Conservation (phyloP, 2,797 vertebrate species). For the Alcedo atthis region DNA sequence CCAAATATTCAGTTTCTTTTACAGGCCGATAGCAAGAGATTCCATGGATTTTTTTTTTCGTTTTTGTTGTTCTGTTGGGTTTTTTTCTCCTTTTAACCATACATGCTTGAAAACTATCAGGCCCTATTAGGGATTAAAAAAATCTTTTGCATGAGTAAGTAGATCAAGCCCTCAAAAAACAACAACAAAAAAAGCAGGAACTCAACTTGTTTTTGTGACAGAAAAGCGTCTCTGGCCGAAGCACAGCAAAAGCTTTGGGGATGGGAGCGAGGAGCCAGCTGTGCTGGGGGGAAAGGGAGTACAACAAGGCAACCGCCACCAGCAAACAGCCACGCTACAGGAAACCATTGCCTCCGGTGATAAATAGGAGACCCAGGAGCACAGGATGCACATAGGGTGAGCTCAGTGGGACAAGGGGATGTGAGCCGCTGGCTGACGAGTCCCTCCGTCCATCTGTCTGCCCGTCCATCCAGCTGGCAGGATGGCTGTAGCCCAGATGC, state of each 20-base stretch:
- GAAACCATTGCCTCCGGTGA: conserved; percentile 78
- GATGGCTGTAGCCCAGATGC: background rate
- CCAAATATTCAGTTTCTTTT: conserved; percentile 35
- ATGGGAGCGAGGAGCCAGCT: background rate
- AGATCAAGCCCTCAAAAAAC: background rate
- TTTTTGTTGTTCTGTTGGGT: too few relatives aligned
- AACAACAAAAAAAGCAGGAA: background rate
- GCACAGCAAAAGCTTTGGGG: background rate
- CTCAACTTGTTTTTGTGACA: background rate
- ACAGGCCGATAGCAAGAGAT: conserved; percentile 1
- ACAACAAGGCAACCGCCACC: background rate
- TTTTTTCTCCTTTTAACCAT: conserved; percentile 7
- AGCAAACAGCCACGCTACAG: conserved; percentile 66
- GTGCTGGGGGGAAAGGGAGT: background rate
- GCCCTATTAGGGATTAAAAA: conserved; percentile 62
- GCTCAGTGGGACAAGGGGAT: conserved; percentile 63
- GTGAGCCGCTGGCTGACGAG: background rate
- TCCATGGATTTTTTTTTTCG: background rate
- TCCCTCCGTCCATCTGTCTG: background rate
- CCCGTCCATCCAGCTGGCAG: background rate
- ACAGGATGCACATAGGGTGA: conserved; percentile 76
- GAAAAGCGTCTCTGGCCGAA: background rate
- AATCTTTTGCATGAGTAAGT: background rate
- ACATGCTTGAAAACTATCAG: background rate
- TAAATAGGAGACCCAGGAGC: conserved; percentile 74